Conservation (phyloP, 1,140 invertebrate genomes). For the Drosophila navojoa region DNA sequence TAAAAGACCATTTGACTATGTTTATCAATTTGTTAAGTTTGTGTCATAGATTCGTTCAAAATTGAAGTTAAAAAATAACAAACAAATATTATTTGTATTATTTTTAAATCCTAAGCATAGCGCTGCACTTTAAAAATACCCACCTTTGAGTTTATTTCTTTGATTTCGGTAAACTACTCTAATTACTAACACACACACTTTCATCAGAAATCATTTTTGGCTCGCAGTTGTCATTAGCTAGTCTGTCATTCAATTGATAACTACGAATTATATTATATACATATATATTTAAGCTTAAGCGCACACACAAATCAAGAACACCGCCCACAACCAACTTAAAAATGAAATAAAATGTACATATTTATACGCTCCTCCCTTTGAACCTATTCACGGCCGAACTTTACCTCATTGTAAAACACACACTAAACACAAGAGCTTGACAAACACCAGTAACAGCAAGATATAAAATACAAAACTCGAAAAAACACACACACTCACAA, state of each 20-base stretch:
- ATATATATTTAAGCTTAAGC: conserved; percentile 65
- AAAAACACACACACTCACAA: conserved; percentile 23
- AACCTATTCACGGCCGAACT: conserved; percentile 75
- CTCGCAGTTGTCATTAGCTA: conserved; percentile 8
- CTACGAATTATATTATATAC: conserved; percentile 55
- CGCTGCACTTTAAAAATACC: conserved; percentile 22
- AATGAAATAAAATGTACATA: conserved; percentile 46
- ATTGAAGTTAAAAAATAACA: conserved; percentile 53
- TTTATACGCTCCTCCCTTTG: conserved; percentile 64
- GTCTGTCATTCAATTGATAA: conserved; percentile 18
- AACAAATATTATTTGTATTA: conserved; percentile 4
- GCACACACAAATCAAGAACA: conserved; percentile 58
- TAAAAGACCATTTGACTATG: conserved; percentile 23
- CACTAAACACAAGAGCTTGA: conserved; percentile 60
- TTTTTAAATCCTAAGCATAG: conserved; percentile 15
- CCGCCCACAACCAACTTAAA: conserved; percentile 9
- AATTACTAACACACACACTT: conserved; percentile 7
- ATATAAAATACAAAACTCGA: conserved; percentile 14
- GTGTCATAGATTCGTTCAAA: conserved; percentile 52
- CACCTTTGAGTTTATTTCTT: neutral
- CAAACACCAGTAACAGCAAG: conserved; percentile 36
- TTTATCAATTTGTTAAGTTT: conserved; percentile 21
- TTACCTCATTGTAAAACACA: conserved; percentile 81
- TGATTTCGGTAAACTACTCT: neutral
- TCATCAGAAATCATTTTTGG: conserved; percentile 16